Conservation (phyloP, 2,888 invertebrate species). For the Rhimphoctona megacephalus region DNA sequence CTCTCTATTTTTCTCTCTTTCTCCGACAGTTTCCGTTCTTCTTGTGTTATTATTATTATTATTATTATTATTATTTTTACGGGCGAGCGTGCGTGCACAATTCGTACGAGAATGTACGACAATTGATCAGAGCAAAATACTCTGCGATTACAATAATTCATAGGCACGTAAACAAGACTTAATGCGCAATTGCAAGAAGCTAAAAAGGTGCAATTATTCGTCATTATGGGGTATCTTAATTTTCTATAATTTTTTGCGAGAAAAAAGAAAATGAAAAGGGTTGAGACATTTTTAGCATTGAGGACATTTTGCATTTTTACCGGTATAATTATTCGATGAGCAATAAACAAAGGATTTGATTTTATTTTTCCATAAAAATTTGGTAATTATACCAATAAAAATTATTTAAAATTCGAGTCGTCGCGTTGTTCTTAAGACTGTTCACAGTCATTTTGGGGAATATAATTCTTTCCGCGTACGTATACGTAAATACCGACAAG, state of each 20-base stretch:
- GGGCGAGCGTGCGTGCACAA: constrained; percentile 13
- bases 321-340: neutral
- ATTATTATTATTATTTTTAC: constrained; percentile 48
- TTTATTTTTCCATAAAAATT: neutral
- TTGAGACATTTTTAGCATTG: too few species aligned
- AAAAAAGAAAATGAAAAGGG: neutral
- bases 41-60: too few species aligned
- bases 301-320: too few species aligned
- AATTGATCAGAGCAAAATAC: constrained; percentile 30
- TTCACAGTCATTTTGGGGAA: neutral
- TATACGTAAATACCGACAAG: neutral
- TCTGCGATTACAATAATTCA: neutral
- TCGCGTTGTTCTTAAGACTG: neutral
- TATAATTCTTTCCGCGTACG: neutral
- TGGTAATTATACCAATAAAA: too few species aligned
- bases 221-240: neutral
- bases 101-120: constrained; percentile 22
- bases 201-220: neutral
- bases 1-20: constrained; percentile 5
- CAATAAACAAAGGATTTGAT: neutral
- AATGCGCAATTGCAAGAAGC: constrained; percentile 19
- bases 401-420: too few species aligned
- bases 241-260: neutral
- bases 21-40: constrained; percentile 55
- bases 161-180: neutral